A percentile compares a stretch with the other conserved stretches of the same genome.
phyloP scores from a whole-genome alignment of 2,888 invertebrate species.

The Hypselothyrea guttata region DNA sequence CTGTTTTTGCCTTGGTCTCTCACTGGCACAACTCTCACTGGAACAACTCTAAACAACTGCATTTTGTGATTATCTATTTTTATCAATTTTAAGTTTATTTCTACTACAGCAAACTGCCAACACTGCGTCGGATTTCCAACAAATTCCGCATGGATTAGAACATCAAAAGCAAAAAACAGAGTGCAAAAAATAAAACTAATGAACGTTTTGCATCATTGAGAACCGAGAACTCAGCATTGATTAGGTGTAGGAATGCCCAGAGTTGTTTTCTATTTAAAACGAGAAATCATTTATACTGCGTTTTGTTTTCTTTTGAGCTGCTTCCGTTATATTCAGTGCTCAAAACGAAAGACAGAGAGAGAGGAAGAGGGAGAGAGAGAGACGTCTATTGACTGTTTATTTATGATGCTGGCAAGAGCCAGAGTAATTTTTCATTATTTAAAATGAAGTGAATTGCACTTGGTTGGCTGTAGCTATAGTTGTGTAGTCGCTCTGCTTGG shows the following conservation, averaged over 20 bases:
- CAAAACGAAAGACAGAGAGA: too few relatives aligned
- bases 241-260: conserved; percentile 9
- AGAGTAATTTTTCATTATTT: conserved; percentile 75
- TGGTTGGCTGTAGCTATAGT: conserved; percentile 19
- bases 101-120: conserved; percentile 21
- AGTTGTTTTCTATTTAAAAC: conserved; percentile 8
- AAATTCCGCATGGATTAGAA: conserved; percentile 62
- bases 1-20: too few relatives aligned
- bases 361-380: too few relatives aligned
- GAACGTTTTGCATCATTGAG: conserved; percentile 42
- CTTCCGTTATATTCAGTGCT: conserved; percentile 1
- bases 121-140: too few relatives aligned
- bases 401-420: conserved; percentile 60
- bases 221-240: conserved; percentile 36
- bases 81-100: too few relatives aligned
- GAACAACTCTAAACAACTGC: too few relatives aligned
- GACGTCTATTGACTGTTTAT: conserved; percentile 61
- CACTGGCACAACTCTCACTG: too few relatives aligned
- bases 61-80: too few relatives aligned
- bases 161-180: conserved; percentile 12
- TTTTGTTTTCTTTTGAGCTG: conserved; percentile 11
- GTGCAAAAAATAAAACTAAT: conserved; percentile 12
- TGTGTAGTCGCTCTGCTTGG: conserved; percentile 1
- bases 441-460: conserved; percentile 72
- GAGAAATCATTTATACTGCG: conserved; percentile 2